Conservation (phyloP, 1,140 invertebrate species). For the Ips nitidus region DNA sequence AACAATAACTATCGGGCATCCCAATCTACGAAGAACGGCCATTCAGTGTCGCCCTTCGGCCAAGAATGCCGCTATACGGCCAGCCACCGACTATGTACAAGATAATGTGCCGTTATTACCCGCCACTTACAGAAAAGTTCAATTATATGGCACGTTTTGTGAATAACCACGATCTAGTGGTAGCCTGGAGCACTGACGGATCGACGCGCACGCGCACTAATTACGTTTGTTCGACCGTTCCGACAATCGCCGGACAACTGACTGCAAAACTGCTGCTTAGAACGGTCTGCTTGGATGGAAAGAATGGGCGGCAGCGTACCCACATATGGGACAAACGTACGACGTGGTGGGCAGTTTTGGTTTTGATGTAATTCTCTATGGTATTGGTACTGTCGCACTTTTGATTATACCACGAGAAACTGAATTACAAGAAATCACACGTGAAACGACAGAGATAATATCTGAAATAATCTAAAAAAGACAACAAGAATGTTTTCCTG, state of each 20-base stretch:
- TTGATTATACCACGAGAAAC: too few species aligned
- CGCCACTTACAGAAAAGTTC: conserved; percentile 31
- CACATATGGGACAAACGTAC: conserved; percentile 40
- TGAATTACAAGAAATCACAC: too few species aligned
- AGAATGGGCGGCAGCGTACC: conserved; percentile 32
- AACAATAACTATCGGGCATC: neutral
- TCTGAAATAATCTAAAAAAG: too few species aligned
- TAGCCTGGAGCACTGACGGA: conserved; percentile 2
- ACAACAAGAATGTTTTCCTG: too few species aligned
- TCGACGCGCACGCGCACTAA: conserved; percentile 31
- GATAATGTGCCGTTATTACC: conserved; percentile 27
- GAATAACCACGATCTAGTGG: neutral
- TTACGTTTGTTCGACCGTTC: conserved; percentile 28
- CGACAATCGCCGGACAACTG: conserved; percentile 43
- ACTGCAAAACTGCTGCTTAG: conserved; percentile 16
- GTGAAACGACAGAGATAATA: too few species aligned
- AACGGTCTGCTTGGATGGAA: conserved; percentile 23
- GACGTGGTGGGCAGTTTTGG: conserved; percentile 35
- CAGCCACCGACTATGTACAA: conserved; percentile 27
- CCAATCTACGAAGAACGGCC: neutral
- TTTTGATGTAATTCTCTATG: too few species aligned
- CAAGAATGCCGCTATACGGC: conserved; percentile 22
- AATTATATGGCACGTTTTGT: conserved; percentile 31
- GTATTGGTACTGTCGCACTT: too few species aligned
- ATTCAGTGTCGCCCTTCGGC: conserved; percentile 13